phyloP scores from a whole-genome alignment of 1,140 invertebrate genomes.

The Habropoda laboriosa region DNA sequence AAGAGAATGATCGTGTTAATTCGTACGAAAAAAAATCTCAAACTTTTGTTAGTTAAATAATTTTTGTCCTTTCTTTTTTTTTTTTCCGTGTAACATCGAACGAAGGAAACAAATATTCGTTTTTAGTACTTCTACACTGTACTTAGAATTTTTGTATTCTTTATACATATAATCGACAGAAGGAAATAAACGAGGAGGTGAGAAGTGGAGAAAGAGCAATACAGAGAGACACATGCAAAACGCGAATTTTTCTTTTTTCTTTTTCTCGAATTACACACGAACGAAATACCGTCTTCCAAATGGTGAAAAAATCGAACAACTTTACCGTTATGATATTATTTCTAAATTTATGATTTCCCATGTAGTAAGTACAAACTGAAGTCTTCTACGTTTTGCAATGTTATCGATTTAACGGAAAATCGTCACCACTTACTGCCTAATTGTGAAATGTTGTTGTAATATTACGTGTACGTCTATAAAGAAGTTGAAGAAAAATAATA shows the following conservation, averaged over 20 bases:
- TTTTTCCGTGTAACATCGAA: background rate
- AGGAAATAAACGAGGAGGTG: too few species aligned
- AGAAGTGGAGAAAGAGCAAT: background rate
- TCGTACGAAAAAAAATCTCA: too few species aligned
- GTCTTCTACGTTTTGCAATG: background rate
- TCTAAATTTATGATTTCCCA: background rate
- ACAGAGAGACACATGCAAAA: background rate
- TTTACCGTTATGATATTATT: background rate
- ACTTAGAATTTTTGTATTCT: conserved; percentile 24
- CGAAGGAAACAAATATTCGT: background rate
- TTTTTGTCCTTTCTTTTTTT: too few species aligned
- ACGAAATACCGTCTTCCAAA: conserved; percentile 27
- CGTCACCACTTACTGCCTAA: conserved; percentile 22
- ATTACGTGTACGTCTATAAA: conserved; percentile 1
- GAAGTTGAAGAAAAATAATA: conserved; percentile 1
- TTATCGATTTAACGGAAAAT: background rate
- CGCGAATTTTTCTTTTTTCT: background rate
- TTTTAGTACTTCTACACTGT: conserved; percentile 43
- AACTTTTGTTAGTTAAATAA: too few species aligned
- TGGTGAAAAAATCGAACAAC: background rate
- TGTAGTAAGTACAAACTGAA: too few species aligned
- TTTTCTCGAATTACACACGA: background rate
- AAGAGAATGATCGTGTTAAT: conserved; percentile 6
- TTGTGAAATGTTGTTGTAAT: conserved; percentile 4
- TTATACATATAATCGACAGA: background rate